Evolutionary conservation across 1,140 invertebrate species (phyloP), one percentile per base, ranked within the genome.

Genomic region (Hyposmocoma kahamanoa): DNA sequence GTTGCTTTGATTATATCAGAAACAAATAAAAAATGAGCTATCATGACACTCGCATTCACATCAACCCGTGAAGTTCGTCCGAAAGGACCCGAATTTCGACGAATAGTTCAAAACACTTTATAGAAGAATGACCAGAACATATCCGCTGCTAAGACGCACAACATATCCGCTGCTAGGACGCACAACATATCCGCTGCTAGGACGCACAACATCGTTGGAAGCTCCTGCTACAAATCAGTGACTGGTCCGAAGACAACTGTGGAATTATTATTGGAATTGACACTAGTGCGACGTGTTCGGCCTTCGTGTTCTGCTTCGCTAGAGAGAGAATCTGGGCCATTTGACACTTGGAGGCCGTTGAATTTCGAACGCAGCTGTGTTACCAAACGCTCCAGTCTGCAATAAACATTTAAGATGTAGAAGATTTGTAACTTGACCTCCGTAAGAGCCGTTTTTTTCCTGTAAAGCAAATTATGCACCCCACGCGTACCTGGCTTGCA

Each of bases 361-460:
- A 78, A 81, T 62, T 85, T 87, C 10, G 84, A 84, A 53, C 81
- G 79, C 43, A 87, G 62, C 55, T 87, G 85, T 42, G 85, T 87
- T 22, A 87, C 84, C 46, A 87, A 64, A 53, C 77, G 73, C 62
- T 87, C 85, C 45, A 87, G 70, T 77, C 85, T 87, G 74, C 19
- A 72, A 77, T 36, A 52, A 64, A 68, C 39, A 46, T 59, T 51
- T 55, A 57, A 22, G 1, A 22, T 13, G 18, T 28, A 22, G 6
- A 8, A 18, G 17, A 46, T 9, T 8, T 36, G 32, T 9, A 8
- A 15, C 6, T 36, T 36, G 32, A 36, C 32, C 32, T 10, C 32
- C 24, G 11, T 28, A 11, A 28, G n/a, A n/a, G n/a, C n/a, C n/a
- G n/a, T n/a, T n/a, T n/a, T n/a, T n/a, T n/a, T n/a, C n/a, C n/a